Evolutionary conservation across 1,140 invertebrate genomes (phyloP).

Genomic region (Branchinecta lynchi): DNA sequence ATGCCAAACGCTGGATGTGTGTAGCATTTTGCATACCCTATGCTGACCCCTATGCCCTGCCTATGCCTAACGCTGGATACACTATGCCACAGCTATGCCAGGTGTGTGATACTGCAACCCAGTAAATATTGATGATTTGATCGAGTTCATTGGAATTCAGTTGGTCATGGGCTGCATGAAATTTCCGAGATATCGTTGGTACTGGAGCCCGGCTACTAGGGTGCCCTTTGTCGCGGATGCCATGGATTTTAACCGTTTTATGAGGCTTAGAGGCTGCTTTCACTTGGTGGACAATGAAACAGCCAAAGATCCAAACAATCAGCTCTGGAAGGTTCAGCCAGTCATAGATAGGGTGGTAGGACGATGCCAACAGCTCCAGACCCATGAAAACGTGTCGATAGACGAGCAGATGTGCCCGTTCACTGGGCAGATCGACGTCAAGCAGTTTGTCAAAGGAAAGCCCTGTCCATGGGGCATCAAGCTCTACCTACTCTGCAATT

Average conservation of each 20-base stretch:
- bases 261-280: not conserved
- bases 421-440: not conserved
- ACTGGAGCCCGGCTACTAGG: not conserved
- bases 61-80: no score
- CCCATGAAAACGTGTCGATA: not conserved
- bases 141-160: constrained; percentile 6
- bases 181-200: not conserved
- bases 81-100: no score
- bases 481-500: not conserved
- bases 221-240: not conserved
- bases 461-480: not conserved
- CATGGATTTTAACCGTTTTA: not conserved
- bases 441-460: not conserved
- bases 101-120: no score
- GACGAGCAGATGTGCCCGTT: not conserved
- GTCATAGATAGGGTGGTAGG: not conserved
- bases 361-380: not conserved
- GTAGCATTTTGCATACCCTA: no score
- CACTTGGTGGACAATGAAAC: not conserved
- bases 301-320: not conserved
- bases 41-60: no score
- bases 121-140: no score
- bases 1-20: no score
- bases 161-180: not conserved
- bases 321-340: not conserved